Evolutionary conservation across 2,797 vertebrate genomes (phyloP).

Genomic region (Petrocephalus schoutedeni): DNA sequence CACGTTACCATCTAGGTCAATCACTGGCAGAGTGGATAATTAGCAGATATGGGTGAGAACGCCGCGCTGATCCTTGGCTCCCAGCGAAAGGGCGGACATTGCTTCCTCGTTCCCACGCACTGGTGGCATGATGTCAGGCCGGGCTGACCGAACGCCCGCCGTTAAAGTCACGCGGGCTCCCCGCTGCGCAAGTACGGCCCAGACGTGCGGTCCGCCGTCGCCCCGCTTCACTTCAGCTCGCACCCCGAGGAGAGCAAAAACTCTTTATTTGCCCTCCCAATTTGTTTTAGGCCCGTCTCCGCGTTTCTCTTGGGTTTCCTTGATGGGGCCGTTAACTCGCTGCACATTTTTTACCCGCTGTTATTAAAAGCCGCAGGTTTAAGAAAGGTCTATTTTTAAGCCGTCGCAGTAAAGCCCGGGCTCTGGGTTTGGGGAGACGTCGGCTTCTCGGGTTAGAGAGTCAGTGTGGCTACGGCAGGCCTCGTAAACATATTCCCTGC

Average conservation of each 20-base stretch:
- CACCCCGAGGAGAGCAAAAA: constrained; percentile 31
- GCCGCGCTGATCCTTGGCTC: neutral
- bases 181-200: neutral
- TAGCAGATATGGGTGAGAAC: neutral
- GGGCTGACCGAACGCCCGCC: neutral
- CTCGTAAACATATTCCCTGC: constrained; percentile 32
- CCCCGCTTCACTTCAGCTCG: constrained; percentile 22
- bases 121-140: neutral
- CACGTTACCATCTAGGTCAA: neutral
- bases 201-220: neutral
- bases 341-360: constrained; percentile 65
- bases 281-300: constrained; percentile 58
- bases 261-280: constrained; percentile 61
- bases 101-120: constrained; percentile 5
- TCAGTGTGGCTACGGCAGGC: constrained; percentile 36
- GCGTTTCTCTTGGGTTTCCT: constrained; percentile 64
- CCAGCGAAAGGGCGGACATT: neutral
- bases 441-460: constrained; percentile 32
- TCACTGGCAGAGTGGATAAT: neutral
- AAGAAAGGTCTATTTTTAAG: constrained; percentile 64
- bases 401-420: constrained; percentile 55
- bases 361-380: constrained; percentile 71
- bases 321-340: constrained; percentile 65
- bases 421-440: constrained; percentile 37
- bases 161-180: neutral